Evolutionary conservation across 2,888 invertebrate genomes (phyloP).

Genomic region (Cheilosia vernalis): DNA sequence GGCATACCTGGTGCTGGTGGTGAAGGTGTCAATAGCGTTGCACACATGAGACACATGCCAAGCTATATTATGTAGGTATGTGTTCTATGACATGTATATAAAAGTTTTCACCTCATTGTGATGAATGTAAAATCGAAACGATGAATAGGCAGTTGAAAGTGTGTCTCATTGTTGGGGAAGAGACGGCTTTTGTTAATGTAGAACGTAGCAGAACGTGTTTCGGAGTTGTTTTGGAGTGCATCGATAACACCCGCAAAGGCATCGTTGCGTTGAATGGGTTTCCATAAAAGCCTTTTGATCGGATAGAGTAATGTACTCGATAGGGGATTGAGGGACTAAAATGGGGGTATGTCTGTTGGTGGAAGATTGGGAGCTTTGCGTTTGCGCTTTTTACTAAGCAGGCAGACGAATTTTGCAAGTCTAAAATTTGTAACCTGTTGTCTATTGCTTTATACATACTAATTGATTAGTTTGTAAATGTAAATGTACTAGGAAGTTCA

Average conservation of each 20-base stretch:
- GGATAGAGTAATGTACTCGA: background rate
- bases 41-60: constrained; percentile 29
- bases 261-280: constrained; percentile 53
- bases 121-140: constrained; percentile 48
- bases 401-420: too few species aligned
- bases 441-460: too few species aligned
- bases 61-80: background rate
- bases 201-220: constrained; percentile 63
- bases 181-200: constrained; percentile 56
- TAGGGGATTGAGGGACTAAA: too few species aligned
- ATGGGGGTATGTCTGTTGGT: background rate
- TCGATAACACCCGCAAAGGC: constrained; percentile 50
- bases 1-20: background rate
- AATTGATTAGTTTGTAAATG: too few species aligned
- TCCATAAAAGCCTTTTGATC: constrained; percentile 39
- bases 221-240: constrained; percentile 33
- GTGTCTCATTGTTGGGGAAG: constrained; percentile 49
- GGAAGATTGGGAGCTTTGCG: background rate
- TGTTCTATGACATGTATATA: constrained; percentile 11
- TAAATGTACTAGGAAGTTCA: too few species aligned
- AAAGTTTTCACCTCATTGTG: constrained; percentile 56
- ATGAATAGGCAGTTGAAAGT: constrained; percentile 55
- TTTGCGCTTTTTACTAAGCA: too few species aligned
- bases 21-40: constrained; percentile 18
- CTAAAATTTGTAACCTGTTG: too few species aligned